phyloP scores from a whole-genome alignment of 2,888 invertebrate genomes.

The Dilophus febrilis region DNA sequence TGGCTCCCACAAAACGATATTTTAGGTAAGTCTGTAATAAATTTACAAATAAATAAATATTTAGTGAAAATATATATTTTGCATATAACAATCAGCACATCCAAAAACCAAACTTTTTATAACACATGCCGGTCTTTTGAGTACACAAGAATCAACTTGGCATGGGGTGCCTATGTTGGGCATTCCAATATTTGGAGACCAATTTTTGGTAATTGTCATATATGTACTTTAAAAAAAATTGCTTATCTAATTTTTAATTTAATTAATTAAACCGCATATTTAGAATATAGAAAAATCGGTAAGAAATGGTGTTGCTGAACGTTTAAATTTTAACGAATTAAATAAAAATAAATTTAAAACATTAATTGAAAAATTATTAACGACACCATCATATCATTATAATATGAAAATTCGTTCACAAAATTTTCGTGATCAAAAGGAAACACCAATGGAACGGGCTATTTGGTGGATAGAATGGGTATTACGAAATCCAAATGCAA shows the following conservation, averaged over 20 bases:
- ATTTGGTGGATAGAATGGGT: constrained; percentile 7
- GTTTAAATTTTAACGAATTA: neutral
- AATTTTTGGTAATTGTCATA: constrained; percentile 12
- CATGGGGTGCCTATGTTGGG: constrained; percentile 21
- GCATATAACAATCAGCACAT: constrained; percentile 13
- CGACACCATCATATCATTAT: neutral
- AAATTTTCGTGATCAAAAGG: constrained; percentile 4
- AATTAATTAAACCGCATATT: neutral
- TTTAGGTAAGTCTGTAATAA: no score
- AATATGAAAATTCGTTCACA: neutral
- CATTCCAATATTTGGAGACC: constrained; percentile 19
- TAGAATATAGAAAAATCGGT: neutral
- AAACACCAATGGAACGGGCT: constrained; percentile 6
- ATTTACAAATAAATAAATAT: no score
- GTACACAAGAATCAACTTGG: constrained; percentile 20
- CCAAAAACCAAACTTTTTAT: constrained; percentile 18
- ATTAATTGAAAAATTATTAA: neutral
- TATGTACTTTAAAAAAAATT: neutral
- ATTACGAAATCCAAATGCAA: constrained; percentile 3
- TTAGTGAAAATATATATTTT: no score
- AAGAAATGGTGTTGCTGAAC: neutral
- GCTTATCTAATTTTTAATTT: neutral
- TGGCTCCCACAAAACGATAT: constrained; percentile 37
- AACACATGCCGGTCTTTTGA: constrained; percentile 21
- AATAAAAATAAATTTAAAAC: neutral